Evolutionary conservation across 2,888 invertebrate genomes (phyloP).

Genomic region (Nineta flava): DNA sequence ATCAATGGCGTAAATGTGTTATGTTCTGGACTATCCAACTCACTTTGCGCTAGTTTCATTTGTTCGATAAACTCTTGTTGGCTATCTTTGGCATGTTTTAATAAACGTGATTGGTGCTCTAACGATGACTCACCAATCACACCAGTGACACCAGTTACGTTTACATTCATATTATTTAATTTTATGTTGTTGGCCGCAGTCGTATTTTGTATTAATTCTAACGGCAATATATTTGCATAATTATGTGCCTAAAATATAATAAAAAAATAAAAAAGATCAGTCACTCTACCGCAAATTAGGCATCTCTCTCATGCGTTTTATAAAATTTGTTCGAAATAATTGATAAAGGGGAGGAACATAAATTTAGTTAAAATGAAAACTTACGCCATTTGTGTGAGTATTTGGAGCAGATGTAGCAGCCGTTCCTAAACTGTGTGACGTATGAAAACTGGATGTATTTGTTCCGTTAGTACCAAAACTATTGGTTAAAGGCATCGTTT

Average conservation of each 20-base stretch:
- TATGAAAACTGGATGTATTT: conserved; percentile 7
- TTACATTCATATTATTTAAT: neutral
- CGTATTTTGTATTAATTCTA: conserved; percentile 1
- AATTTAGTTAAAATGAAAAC: neutral
- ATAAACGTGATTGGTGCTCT: neutral
- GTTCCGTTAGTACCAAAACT: conserved; percentile 30
- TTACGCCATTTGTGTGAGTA: conserved; percentile 1
- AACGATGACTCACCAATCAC: neutral
- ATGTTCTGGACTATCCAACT: neutral
- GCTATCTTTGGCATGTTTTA: neutral
- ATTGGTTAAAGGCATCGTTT: conserved; percentile 6
- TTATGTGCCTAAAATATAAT: conserved; percentile 1
- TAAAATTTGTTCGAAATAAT: too few relatives aligned
- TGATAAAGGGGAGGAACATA: too few relatives aligned
- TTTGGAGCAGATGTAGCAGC: neutral
- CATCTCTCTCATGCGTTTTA: too few relatives aligned
- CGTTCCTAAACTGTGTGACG: conserved; percentile 7
- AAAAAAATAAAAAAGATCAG: too few relatives aligned
- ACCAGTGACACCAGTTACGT: neutral
- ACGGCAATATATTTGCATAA: conserved; percentile 2
- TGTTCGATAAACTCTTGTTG: conserved; percentile 5
- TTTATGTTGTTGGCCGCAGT: neutral
- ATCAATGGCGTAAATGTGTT: neutral
- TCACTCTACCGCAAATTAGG: too few relatives aligned
- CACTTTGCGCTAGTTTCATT: neutral